These are phyloP conservation scores for Agrotis segetum DNA, from an alignment of 2,888 invertebrate species.

Conservation along the genomic window DNA sequence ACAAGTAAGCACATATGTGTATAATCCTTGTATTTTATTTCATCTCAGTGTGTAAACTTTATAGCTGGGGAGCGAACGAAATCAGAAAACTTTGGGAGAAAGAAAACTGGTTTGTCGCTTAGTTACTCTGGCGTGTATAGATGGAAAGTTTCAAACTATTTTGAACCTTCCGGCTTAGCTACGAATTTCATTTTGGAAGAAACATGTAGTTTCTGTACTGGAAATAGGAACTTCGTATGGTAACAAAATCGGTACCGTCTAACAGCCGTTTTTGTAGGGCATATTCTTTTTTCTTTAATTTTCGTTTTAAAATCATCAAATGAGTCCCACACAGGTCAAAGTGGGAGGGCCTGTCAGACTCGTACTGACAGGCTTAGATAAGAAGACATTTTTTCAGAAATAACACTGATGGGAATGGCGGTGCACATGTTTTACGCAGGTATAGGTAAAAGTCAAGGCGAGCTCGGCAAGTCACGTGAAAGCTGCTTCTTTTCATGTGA, in stretches of 20 bases:
- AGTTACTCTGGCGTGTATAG: conserved; percentile 15
- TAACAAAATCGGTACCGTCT: too few species aligned
- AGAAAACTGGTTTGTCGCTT: conserved; percentile 42
- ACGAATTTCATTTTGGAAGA: conserved; percentile 27
- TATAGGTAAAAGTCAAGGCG: too few species aligned
- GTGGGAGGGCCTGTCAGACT: too few species aligned
- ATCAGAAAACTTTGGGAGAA: conserved; percentile 49
- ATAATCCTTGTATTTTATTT: conserved; percentile 70
- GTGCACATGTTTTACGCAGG: too few species aligned
- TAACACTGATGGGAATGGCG: too few species aligned
- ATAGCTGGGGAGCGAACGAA: conserved; percentile 37
- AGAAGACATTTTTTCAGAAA: too few species aligned
- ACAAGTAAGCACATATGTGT: conserved; percentile 70
- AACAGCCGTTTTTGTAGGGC: too few species aligned
- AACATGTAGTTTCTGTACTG: not conserved
- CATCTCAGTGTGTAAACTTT: conserved; percentile 58
- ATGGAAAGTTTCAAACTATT: conserved; percentile 32
- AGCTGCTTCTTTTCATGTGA: not conserved
- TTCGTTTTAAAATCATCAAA: too few species aligned
- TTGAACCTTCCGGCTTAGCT: conserved; percentile 15
- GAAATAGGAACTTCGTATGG: not conserved
- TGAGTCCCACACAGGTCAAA: too few species aligned
- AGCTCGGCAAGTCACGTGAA: too few species aligned
- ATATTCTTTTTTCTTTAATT: too few species aligned
- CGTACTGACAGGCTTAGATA: too few species aligned